Evolutionary conservation across 2,113 vertebrate species (phyloP), one percentile per base, ranked within the genome.

Genomic region (Paramisgurnus dabryanus): DNA sequence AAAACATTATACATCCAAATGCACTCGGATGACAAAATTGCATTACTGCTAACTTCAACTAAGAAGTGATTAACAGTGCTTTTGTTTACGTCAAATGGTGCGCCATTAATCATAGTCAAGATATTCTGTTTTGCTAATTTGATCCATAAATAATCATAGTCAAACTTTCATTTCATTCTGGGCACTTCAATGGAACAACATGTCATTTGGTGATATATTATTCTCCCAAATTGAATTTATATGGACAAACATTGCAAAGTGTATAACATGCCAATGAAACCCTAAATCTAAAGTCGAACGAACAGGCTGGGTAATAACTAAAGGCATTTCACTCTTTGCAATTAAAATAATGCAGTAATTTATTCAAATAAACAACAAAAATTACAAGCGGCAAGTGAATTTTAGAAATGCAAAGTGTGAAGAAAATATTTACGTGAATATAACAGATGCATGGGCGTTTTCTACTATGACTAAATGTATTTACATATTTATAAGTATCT

Each of bases 121-220:
- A 47, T 50, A 60, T 67, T 67, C 41, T 47, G 45, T 41, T 58
- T 12, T 63, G 57, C 65, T 67, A 49, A 81, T 83, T 76, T 73
- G 43, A 27, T 10, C 67, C 76, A 83, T 60, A 79, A 83, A 79
- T 75, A 47, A 78, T 53, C 47, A 73, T 78, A 78, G 63, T 64
- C 69, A 84, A 81, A 75, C 18, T 74, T 57, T 84, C 8, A 81
- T 65, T 78, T 65, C 58, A 81, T 81, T 73, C 70, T 41, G 22
- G 39, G 47, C 57, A 78, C 67, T 45, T 80, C 61, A 41, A 64
- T 15, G 43, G 67, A 68, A 67, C 65, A 27, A 80, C 18, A 6
- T 61, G 67, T 84, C 61, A 77, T 22, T 17, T 40, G 41, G 10
- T 69, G 22, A 58, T 50, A 53, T 40, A 61, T 61, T 43, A 73